Evolutionary conservation across 1,140 invertebrate genomes (phyloP).

Genomic region (Pseudomyrmex cubaensis): DNA sequence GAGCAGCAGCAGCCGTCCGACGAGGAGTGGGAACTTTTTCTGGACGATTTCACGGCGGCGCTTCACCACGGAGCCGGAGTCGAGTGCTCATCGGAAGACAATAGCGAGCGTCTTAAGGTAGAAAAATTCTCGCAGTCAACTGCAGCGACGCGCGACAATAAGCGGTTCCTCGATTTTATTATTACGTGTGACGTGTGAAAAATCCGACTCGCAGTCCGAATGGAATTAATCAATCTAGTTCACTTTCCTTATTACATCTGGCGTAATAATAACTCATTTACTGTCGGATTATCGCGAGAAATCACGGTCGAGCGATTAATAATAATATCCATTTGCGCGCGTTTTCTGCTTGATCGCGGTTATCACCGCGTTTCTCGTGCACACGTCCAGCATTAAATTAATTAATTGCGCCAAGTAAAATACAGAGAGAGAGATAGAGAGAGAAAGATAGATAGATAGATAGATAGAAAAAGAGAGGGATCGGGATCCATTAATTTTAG

Average conservation of each 20-base stretch:
- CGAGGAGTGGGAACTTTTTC: constrained; percentile 90
- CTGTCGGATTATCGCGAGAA: constrained; percentile 39
- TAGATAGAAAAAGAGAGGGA: neutral
- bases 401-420: constrained; percentile 5
- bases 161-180: neutral
- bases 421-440: neutral
- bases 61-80: constrained; percentile 82
- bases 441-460: no score
- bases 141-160: neutral
- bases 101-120: constrained; percentile 59
- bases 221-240: neutral
- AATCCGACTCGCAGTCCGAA: neutral
- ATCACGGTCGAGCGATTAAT: constrained; percentile 6
- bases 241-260: neutral
- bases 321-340: constrained; percentile 10
- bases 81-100: constrained; percentile 44
- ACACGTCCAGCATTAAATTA: constrained; percentile 13
- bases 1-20: constrained; percentile 67
- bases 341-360: neutral
- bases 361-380: neutral
- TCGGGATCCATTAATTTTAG: neutral
- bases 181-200: neutral
- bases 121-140: neutral
- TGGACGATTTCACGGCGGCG: constrained; percentile 86
- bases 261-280: constrained; percentile 42